These are phyloP conservation scores for Mactra quadrangularis DNA, from an alignment of 1,140 invertebrate species.

Conservation along the genomic window DNA sequence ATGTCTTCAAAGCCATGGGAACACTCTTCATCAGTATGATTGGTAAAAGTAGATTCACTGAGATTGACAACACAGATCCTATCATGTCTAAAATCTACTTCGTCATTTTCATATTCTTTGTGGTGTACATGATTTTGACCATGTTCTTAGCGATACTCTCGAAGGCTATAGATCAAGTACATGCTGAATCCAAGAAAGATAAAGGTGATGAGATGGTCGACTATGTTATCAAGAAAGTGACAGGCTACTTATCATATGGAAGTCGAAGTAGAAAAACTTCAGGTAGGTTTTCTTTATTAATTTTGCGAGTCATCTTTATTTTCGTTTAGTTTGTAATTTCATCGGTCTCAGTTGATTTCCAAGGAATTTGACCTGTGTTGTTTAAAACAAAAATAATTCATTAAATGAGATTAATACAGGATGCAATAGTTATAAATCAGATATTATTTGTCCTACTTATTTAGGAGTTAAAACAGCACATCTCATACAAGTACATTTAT, in stretches of 20 bases:
- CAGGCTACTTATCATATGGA: constrained; percentile 48
- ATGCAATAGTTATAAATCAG: too few species aligned
- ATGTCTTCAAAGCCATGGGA: constrained; percentile 65
- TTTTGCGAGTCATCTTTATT: too few species aligned
- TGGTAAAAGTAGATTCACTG: constrained; percentile 85
- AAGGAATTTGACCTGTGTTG: too few species aligned
- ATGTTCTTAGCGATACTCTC: constrained; percentile 72
- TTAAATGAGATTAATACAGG: too few species aligned
- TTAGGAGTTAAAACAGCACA: too few species aligned
- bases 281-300: too few species aligned
- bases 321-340: too few species aligned
- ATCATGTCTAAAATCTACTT: constrained; percentile 71
- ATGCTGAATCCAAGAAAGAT: constrained; percentile 62
- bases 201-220: constrained; percentile 66
- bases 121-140: constrained; percentile 69
- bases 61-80: constrained; percentile 67
- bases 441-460: too few species aligned
- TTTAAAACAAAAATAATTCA: too few species aligned
- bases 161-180: constrained; percentile 68
- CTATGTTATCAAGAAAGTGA: constrained; percentile 63
- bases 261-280: constrained; percentile 7
- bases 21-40: constrained; percentile 85
- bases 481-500: too few species aligned
- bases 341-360: too few species aligned
- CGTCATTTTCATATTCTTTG: constrained; percentile 65